Conservation (phyloP, 2,113 vertebrate genomes). For the Coptodon rendalli region DNA sequence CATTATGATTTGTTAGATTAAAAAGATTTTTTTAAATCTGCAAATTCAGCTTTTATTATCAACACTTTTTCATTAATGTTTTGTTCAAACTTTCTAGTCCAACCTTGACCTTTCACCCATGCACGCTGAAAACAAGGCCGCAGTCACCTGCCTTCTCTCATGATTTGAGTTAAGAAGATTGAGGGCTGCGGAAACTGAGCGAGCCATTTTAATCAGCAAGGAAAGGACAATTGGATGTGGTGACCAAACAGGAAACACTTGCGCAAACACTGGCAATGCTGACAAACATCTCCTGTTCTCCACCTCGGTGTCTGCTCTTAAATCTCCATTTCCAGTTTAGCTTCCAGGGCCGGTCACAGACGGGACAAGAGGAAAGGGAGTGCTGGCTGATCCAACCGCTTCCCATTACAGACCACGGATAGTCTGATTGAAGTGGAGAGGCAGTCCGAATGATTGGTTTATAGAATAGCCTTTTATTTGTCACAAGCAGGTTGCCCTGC, state of each 20-base stretch:
- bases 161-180: constrained; percentile 29
- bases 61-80: background rate
- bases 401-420: constrained; percentile 23
- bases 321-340: background rate
- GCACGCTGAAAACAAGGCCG: background rate
- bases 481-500: too few species aligned
- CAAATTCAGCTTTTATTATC: background rate
- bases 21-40: background rate
- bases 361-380: background rate
- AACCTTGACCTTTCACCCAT: background rate
- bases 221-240: background rate
- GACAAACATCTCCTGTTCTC: background rate
- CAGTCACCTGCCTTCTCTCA: constrained; percentile 32
- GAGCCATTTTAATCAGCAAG: background rate
- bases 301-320: background rate
- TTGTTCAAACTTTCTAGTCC: background rate
- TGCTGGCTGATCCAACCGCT: constrained; percentile 13
- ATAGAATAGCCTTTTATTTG: too few species aligned
- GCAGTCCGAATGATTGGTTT: background rate
- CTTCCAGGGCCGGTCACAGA: background rate
- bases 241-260: constrained; percentile 27
- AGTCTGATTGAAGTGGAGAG: constrained; percentile 19
- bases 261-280: background rate
- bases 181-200: background rate
- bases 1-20: background rate